Evolutionary conservation across 1,140 invertebrate genomes (phyloP).

Genomic region (Panonychus citri): DNA sequence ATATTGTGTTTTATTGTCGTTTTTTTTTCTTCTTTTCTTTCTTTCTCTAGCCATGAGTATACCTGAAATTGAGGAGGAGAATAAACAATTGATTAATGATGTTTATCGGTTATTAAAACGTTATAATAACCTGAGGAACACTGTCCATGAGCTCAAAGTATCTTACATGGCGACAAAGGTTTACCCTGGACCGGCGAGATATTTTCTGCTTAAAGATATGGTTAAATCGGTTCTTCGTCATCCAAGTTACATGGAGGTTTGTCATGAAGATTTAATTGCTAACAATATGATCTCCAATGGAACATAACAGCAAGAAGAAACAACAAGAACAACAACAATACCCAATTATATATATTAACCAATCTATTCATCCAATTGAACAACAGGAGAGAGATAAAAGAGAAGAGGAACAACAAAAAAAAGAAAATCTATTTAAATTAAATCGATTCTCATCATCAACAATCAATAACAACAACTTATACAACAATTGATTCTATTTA

Average conservation of each 20-base stretch:
- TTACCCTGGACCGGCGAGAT: conserved; percentile 74
- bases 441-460: too few species aligned
- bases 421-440: too few species aligned
- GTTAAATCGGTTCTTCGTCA: conserved; percentile 80
- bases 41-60: conserved; percentile 56
- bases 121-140: conserved; percentile 59
- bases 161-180: conserved; percentile 59
- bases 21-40: conserved; percentile 2
- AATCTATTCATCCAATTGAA: too few species aligned
- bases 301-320: too few species aligned
- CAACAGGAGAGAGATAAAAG: too few species aligned
- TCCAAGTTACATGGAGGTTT: conserved; percentile 83
- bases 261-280: conserved; percentile 37
- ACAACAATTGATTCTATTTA: too few species aligned
- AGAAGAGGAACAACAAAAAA: too few species aligned
- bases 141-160: conserved; percentile 68
- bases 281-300: neutral
- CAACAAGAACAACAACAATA: too few species aligned
- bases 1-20: conserved; percentile 1
- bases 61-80: conserved; percentile 70
- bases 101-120: conserved; percentile 70
- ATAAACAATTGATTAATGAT: conserved; percentile 81
- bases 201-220: conserved; percentile 82
- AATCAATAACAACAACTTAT: too few species aligned
- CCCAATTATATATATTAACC: too few species aligned